phyloP scores from a whole-genome alignment of 2,888 invertebrate species.

The Phalera bucephala region DNA sequence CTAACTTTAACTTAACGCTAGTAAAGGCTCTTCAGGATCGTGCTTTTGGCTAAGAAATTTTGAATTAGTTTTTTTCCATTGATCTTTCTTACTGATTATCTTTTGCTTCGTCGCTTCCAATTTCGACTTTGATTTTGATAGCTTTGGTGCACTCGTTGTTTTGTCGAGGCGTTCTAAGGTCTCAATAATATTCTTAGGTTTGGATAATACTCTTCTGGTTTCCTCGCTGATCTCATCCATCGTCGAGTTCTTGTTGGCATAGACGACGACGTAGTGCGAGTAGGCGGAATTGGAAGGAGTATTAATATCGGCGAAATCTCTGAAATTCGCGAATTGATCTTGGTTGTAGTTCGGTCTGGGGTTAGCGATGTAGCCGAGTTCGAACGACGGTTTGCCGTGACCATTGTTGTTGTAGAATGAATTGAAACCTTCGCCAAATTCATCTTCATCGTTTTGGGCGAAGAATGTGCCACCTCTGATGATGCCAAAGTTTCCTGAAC shows the following conservation, averaged over 20 bases:
- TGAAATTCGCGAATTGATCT: constrained; percentile 94
- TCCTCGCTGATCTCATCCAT: constrained; percentile 78
- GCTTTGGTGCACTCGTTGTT: constrained; percentile 65
- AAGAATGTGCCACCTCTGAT: constrained; percentile 94
- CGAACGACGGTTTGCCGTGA: constrained; percentile 87
- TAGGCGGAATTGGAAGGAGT: constrained; percentile 90
- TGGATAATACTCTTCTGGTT: constrained; percentile 65
- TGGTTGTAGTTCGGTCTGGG: constrained; percentile 89
- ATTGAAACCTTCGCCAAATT: constrained; percentile 83
- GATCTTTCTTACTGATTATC: constrained; percentile 65
- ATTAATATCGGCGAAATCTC: constrained; percentile 95
- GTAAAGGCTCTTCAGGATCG: constrained; percentile 85
- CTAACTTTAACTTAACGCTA: constrained; percentile 86
- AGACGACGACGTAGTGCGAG: constrained; percentile 92
- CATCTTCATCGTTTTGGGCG: constrained; percentile 87
- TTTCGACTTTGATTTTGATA: constrained; percentile 86
- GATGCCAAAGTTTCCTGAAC: constrained; percentile 94
- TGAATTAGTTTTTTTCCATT: constrained; percentile 69
- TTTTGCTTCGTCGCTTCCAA: constrained; percentile 79
- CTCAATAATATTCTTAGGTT: constrained; percentile 93
- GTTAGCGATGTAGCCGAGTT: constrained; percentile 84
- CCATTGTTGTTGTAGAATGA: constrained; percentile 87
- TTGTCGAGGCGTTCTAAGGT: constrained; percentile 89
- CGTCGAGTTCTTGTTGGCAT: constrained; percentile 91
- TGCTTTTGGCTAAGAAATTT: constrained; percentile 57